A percentile compares a stretch with the other conserved stretches of the same genome.
phyloP scores from a whole-genome alignment of 2,888 invertebrate genomes.

The Panopea generosa region DNA sequence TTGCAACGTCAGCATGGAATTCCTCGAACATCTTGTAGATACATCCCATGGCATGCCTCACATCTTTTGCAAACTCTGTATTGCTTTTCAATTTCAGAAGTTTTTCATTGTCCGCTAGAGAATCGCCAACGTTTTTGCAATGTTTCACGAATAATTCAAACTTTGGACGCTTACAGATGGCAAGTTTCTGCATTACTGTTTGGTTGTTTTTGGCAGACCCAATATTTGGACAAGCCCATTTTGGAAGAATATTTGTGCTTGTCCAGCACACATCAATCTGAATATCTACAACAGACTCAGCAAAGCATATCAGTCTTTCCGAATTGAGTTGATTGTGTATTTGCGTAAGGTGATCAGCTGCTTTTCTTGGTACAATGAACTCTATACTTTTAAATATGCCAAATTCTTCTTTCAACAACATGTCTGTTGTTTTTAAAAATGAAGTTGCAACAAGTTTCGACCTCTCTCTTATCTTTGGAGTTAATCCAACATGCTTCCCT shows the following conservation, averaged over 20 bases:
- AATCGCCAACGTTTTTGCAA: slow-evolving; percentile 50
- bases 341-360: background rate
- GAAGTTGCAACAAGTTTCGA: slow-evolving; percentile 12
- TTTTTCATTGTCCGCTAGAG: too few relatives aligned
- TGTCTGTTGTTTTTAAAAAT: background rate
- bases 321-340: slow-evolving; percentile 27
- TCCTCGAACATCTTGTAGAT: too few relatives aligned
- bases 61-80: too few relatives aligned
- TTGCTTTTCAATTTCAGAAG: too few relatives aligned
- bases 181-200: slow-evolving; percentile 7
- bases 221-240: background rate
- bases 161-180: slow-evolving; percentile 31
- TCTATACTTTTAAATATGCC: slow-evolving; percentile 23
- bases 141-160: slow-evolving; percentile 45
- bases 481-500: slow-evolving; percentile 9
- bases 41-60: too few relatives aligned
- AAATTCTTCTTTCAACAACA: slow-evolving; percentile 5
- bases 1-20: background rate
- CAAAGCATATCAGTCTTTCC: slow-evolving; percentile 44
- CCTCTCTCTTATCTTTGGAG: slow-evolving; percentile 21
- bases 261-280: slow-evolving; percentile 45
- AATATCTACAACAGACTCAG: slow-evolving; percentile 1
- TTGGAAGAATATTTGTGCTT: slow-evolving; percentile 26
- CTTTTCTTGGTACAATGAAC: slow-evolving; percentile 47
- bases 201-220: background rate